A percentile compares a stretch with the other conserved stretches of the same genome.
phyloP scores from a whole-genome alignment of 1,140 invertebrate species.

The Drosophila persimilis region DNA sequence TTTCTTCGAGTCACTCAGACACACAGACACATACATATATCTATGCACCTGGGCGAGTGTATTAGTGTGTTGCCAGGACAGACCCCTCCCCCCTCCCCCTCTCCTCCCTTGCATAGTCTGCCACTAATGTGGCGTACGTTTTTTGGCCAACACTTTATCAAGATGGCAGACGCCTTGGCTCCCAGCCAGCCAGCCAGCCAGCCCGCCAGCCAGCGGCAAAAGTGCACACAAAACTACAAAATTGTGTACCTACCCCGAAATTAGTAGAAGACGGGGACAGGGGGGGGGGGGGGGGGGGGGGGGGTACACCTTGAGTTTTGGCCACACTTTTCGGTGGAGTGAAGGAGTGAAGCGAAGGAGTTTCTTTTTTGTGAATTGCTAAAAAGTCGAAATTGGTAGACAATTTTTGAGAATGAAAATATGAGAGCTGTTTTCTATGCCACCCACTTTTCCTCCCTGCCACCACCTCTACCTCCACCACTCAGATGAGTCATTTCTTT shows the following conservation, averaged over 20 bases:
- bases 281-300: too few species aligned
- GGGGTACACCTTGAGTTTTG: conserved; percentile 29
- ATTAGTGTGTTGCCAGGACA: conserved; percentile 52
- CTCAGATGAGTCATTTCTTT: conserved; percentile 27
- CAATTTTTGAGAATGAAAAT: conserved; percentile 29
- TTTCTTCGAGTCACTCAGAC: conserved; percentile 73
- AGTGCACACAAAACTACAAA: conserved; percentile 74
- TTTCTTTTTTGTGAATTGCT: conserved; percentile 10
- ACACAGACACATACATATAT: conserved; percentile 13
- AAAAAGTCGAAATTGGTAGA: conserved; percentile 49
- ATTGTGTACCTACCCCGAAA: conserved; percentile 37
- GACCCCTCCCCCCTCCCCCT: background rate
- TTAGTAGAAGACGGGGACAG: background rate
- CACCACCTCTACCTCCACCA: background rate
- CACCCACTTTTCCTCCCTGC: background rate
- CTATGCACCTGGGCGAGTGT: conserved; percentile 11
- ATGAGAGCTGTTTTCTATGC: conserved; percentile 5
- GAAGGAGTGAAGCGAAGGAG: conserved; percentile 2
- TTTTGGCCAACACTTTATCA: conserved; percentile 81
- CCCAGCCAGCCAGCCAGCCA: conserved; percentile 45
- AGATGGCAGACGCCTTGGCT: conserved; percentile 79
- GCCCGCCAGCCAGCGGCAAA: background rate
- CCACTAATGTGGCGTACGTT: conserved; percentile 80
- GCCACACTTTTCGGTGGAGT: background rate
- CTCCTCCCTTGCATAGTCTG: conserved; percentile 35